Base-by-base conservation (phyloP, 2,888 invertebrate genomes). In the Teinopalpus imperialis region DNA sequence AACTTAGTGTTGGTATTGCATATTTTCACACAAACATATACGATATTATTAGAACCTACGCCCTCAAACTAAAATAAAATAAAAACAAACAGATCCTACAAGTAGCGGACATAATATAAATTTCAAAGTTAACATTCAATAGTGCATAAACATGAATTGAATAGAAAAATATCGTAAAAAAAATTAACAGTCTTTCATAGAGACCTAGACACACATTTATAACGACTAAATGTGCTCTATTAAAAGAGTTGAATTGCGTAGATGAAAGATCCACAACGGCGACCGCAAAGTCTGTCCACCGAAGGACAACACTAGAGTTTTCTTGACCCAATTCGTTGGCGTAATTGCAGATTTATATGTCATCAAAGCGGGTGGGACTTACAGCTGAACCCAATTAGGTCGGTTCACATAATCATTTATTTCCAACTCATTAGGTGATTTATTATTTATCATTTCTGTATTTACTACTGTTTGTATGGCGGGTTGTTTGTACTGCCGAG, bases 291-390 rank as follows among this genome's bases (percentile, higher is more conserved):
- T n/a, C n/a, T n/a, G 43, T 37, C 16, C 14, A 18, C 16, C 13
- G 2, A 13, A 27, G 31, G 24, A 39, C 39, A 13, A n/a, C 34
- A 23, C 31, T 32, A 36, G 21, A 13, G 13, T n/a, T 9, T 7
- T 39, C 16, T 32, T 45, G 45, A 45, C 45, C 45, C 39, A 45
- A 23, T 40, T 45, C 34, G 21, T 13, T 20, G 18, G 20, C 26
- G 44, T 45, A 39, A 45, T 39, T 45, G 39, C 21, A 21, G 45
- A 45, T 40, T 45, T 45, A 45, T 34, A 34, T 34, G 39, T 32
- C 14, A 39, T 44, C 37, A 31, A 39, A 32, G 9, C 30, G 9
- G 30, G 43, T 20, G 35, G 12, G 32, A 27, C 13, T 43, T 24
- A 43, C 20, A 43, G 27, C 34, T 26, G 3, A 20, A 34, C 20